Percentiles rank a stretch among this genome's conserved stretches.
Evolutionary conservation across 2,797 vertebrate species (phyloP).

Genomic region (Rhinichthys osculus): DNA sequence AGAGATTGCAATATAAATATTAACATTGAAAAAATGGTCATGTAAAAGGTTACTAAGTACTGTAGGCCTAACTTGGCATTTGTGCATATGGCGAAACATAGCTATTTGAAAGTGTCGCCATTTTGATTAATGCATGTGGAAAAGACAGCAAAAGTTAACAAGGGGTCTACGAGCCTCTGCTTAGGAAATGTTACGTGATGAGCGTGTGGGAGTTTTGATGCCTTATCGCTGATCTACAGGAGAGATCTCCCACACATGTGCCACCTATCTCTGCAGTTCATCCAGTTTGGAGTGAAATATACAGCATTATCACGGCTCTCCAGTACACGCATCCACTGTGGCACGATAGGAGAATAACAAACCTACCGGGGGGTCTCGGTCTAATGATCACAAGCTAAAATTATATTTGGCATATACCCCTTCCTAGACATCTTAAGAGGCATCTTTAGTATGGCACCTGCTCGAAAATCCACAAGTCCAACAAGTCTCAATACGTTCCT

Average conservation of each 20-base stretch:
- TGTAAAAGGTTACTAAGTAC: neutral
- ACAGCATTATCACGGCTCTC: conserved; percentile 73
- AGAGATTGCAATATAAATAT: neutral
- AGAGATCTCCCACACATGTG: conserved; percentile 35
- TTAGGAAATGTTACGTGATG: conserved; percentile 4
- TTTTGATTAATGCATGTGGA: conserved; percentile 5
- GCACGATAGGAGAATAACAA: conserved; percentile 14
- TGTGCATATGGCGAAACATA: neutral
- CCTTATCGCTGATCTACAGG: conserved; percentile 43
- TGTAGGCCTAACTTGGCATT: neutral
- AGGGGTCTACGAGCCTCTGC: conserved; percentile 10
- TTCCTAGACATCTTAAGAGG: conserved; percentile 8
- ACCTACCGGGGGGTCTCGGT: conserved; percentile 8
- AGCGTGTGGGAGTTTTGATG: conserved; percentile 6
- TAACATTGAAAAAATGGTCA: neutral
- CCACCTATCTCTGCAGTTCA: conserved; percentile 72
- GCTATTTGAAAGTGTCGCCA: neutral
- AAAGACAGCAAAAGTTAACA: neutral
- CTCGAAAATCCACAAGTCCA: neutral
- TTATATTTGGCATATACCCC: conserved; percentile 3
- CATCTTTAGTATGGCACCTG: neutral
- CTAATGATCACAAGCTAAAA: conserved; percentile 30
- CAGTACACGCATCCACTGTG: conserved; percentile 46
- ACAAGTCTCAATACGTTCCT: conserved; percentile 16
- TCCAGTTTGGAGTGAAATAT: conserved; percentile 77